Conservation (phyloP, 2,888 invertebrate genomes). For the Leucoma salicis region DNA sequence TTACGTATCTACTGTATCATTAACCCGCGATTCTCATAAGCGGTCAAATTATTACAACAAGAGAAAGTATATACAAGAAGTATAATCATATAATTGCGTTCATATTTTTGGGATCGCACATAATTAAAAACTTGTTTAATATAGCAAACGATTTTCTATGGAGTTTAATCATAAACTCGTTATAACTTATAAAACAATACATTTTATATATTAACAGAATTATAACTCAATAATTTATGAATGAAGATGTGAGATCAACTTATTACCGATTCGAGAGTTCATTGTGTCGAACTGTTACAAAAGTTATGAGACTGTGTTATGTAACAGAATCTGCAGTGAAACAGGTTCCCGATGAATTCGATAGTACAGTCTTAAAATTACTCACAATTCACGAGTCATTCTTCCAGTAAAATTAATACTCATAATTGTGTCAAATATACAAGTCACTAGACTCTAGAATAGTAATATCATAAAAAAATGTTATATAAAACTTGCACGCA, state of each 20-base stretch:
- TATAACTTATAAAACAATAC: slow-evolving; percentile 15
- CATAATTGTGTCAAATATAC: slow-evolving; percentile 21
- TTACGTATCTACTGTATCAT: slow-evolving; percentile 24
- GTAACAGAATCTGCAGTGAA: slow-evolving; percentile 37
- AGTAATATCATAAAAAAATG: slow-evolving; percentile 45
- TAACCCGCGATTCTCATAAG: slow-evolving; percentile 35
- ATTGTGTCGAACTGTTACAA: slow-evolving; percentile 28
- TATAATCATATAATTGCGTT: slow-evolving; percentile 29
- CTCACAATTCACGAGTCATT: slow-evolving; percentile 13
- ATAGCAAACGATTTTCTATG: slow-evolving; percentile 22
- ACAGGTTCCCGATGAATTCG: slow-evolving; percentile 38
- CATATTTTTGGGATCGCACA: too few species aligned
- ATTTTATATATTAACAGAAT: slow-evolving; percentile 8
- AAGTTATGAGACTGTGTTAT: slow-evolving; percentile 40
- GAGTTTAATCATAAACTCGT: slow-evolving; percentile 25
- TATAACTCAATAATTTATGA: too few species aligned
- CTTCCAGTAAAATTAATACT: slow-evolving; percentile 29
- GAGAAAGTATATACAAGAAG: slow-evolving; percentile 48
- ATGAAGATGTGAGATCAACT: too few species aligned
- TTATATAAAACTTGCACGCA: slow-evolving; percentile 53
- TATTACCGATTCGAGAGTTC: slow-evolving; percentile 17
- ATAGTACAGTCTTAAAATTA: slow-evolving; percentile 19
- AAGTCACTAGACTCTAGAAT: slow-evolving; percentile 25
- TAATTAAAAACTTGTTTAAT: slow-evolving; percentile 27
- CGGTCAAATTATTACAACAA: slow-evolving; percentile 44